phyloP scores from a whole-genome alignment of 2,797 vertebrate genomes.

The Triplophysa yarkandensis region DNA sequence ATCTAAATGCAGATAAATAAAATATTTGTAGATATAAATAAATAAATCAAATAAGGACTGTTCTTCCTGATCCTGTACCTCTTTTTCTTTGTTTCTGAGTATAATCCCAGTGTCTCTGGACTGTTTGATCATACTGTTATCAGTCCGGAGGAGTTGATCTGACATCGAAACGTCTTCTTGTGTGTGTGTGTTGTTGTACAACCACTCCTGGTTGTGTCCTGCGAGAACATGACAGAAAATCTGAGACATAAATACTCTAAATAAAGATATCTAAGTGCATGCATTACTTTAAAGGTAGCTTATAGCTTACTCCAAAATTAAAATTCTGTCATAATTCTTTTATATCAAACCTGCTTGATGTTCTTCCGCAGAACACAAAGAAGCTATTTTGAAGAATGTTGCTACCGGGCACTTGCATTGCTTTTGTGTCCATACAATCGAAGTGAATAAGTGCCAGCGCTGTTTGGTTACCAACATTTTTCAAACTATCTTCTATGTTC shows the following conservation, averaged over 20 bases:
- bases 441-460: too few relatives aligned
- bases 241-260: background rate
- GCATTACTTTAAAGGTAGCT: too few relatives aligned
- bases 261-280: background rate
- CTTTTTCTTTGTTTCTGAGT: constrained; percentile 81
- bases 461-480: too few relatives aligned
- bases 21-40: background rate
- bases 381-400: too few relatives aligned
- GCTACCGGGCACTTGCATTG: too few relatives aligned
- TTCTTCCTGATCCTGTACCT: constrained; percentile 82
- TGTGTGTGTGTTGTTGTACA: constrained; percentile 52
- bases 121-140: constrained; percentile 65
- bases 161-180: constrained; percentile 47
- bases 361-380: too few relatives aligned
- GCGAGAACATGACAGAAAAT: constrained; percentile 5
- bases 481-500: too few relatives aligned
- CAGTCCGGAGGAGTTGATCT: constrained; percentile 34
- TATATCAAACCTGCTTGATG: too few relatives aligned
- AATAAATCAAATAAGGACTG: background rate
- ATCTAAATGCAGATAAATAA: background rate
- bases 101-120: constrained; percentile 75
- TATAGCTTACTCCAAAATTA: too few relatives aligned
- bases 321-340: too few relatives aligned
- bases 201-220: constrained; percentile 60
- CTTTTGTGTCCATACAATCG: too few relatives aligned